A percentile compares a stretch with the other conserved stretches of the same genome.
Conservation (phyloP, 2,888 invertebrate species). For the Clistopyga incitator region DNA sequence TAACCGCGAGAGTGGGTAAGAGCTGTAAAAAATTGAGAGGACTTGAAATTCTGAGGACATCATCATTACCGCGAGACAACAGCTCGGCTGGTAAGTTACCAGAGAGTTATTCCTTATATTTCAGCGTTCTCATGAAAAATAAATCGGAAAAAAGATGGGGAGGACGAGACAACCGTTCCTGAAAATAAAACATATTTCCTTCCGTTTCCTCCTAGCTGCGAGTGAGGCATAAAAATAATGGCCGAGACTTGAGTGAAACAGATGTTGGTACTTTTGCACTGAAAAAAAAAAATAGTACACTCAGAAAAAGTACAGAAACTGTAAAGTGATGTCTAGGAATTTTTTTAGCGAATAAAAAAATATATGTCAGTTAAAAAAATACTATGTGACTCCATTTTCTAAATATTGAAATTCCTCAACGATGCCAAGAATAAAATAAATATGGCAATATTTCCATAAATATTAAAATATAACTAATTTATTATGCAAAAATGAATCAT, state of each 20-base stretch:
- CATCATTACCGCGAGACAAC: no score
- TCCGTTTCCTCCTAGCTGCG: background rate
- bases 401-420: no score
- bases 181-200: conserved; percentile 8
- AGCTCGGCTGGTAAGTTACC: background rate
- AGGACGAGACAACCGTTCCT: background rate
- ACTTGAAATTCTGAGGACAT: background rate
- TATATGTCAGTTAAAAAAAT: no score
- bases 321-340: no score
- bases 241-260: background rate
- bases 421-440: no score
- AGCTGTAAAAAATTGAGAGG: background rate
- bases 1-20: background rate
- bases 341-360: no score
- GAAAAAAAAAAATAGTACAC: no score
- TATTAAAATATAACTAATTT: no score
- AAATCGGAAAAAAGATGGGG: conserved; percentile 17
- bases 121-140: conserved; percentile 15
- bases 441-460: no score
- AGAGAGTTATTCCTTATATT: background rate
- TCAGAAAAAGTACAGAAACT: no score
- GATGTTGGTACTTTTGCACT: background rate
- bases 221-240: background rate
- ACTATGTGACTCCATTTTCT: no score
- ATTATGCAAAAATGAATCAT: no score